Evolutionary conservation across 2,797 vertebrate genomes (phyloP), one percentile per base, ranked within the genome.

Genomic region (Poliocrania exsul): DNA sequence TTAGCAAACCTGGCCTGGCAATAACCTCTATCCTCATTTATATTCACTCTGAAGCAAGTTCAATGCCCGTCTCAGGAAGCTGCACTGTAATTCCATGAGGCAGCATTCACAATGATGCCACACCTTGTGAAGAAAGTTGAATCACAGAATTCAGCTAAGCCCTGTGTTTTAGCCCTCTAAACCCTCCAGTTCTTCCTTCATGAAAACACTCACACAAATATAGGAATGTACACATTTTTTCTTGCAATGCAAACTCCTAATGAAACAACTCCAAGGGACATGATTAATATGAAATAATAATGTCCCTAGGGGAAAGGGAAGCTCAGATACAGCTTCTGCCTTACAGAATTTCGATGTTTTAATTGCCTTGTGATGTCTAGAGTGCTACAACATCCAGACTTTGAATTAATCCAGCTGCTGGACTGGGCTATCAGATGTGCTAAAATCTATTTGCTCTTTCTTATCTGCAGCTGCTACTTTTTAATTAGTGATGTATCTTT

Each of bases 241-340:
- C 81, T 96, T 94, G 51, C 20, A 6, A 23, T 81, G 66, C 56
- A 89, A 74, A 75, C n/a, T 94, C 93, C n/a, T 91, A 96, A 88
- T 84, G 93, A 97, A 91, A 91, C 78, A 96, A 90, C 77, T 90
- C 83, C 77, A 92, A 60, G 79, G 61, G 81, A 46, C 92, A 26
- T 95, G 87, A 97, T 96, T 97, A 97, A 96, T 73, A 96, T 88
- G 93, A 97, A 94, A 95, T 97, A 97, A 97, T 95, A 88, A 90
- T 84, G 73, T 79, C 91, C 82, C 69, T 65, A 70, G 61, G 92
- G 88, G 54, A 94, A 70, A 58, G 79, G 35, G 44, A 74, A 86
- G 75, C 50, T 92, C 60, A 38, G 53, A 79, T 74, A 47, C 40
- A 88, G 31, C 44, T 75, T 91, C 69, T 81, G 72, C 50, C 35